These are phyloP conservation scores for Pelobates fuscus DNA, from an alignment of 2,113 vertebrate genomes.

Conservation along the genomic window DNA sequence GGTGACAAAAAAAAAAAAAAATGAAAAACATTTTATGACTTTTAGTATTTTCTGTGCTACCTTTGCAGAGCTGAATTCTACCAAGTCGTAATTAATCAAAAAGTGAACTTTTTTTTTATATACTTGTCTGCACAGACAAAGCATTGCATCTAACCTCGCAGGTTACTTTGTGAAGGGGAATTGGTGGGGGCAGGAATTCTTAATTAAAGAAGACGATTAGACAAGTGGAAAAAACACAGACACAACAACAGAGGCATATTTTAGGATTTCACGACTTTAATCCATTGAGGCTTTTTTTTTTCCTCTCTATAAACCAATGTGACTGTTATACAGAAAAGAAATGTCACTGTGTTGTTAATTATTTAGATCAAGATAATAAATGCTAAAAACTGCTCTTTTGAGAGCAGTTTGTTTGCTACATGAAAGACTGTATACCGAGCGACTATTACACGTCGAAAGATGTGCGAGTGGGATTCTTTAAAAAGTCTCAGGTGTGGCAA, in stretches of 20 bases:
- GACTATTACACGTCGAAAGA: no score
- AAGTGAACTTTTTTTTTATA: constrained; percentile 78
- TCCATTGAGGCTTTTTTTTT: constrained; percentile 14
- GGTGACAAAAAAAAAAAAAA: constrained; percentile 63
- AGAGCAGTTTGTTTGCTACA: neutral
- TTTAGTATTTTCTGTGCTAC: constrained; percentile 46
- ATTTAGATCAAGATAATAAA: neutral
- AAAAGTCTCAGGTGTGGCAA: no score
- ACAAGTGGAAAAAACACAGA: neutral
- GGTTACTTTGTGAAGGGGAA: constrained; percentile 65
- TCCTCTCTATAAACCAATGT: neutral
- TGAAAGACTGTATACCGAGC: neutral
- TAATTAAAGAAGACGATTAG: constrained; percentile 12
- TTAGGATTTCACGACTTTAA: neutral
- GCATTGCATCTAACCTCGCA: constrained; percentile 61
- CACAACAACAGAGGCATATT: neutral
- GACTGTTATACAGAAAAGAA: neutral
- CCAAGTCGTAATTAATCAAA: constrained; percentile 77
- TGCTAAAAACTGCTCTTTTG: neutral
- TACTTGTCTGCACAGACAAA: constrained; percentile 64
- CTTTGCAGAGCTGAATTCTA: constrained; percentile 70
- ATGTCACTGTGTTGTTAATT: neutral
- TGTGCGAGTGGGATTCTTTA: no score
- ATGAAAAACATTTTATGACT: neutral
- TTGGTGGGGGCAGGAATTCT: constrained; percentile 57